A percentile compares a stretch with the other conserved stretches of the same genome.
Evolutionary conservation across 2,113 vertebrate species (phyloP).

Genomic region (Megaceryle maxima): DNA sequence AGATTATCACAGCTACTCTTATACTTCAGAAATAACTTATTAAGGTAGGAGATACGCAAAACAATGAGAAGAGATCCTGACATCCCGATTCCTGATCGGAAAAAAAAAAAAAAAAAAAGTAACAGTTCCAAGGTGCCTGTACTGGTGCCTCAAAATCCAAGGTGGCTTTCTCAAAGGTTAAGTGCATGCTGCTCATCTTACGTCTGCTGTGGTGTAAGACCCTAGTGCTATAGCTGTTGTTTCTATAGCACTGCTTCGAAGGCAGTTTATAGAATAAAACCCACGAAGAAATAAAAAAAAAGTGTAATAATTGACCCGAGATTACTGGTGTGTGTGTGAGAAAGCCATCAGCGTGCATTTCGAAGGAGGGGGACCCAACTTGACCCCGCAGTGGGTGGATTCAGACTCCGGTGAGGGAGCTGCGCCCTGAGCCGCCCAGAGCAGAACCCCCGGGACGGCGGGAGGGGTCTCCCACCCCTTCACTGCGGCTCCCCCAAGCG

Average conservation of each 20-base stretch:
- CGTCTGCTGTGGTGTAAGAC: fast-evolving
- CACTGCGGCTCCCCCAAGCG: not conserved
- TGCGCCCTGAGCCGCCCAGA: fast-evolving
- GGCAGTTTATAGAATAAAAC: not conserved
- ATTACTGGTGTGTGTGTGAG: fast-evolving
- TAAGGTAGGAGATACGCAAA: not conserved
- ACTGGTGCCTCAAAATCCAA: not conserved
- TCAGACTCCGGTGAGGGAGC: too few species aligned
- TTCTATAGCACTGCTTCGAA: not conserved
- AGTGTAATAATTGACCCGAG: not conserved
- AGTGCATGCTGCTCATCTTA: not conserved
- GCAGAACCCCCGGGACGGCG: not conserved
- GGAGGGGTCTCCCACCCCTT: too few species aligned
- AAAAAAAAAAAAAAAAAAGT: not conserved
- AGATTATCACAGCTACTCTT: not conserved
- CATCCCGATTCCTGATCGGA: fast-evolving
- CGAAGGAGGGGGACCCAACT: not conserved
- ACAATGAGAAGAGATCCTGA: not conserved
- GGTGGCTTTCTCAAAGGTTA: not conserved
- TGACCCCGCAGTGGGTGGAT: fast-evolving
- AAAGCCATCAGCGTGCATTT: fast-evolving
- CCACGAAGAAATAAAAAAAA: not conserved
- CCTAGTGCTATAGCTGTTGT: fast-evolving
- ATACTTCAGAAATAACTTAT: not conserved
- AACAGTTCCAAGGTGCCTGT: not conserved